Base-by-base conservation (phyloP, 2,888 invertebrate genomes). In the Drosophila affinis region DNA sequence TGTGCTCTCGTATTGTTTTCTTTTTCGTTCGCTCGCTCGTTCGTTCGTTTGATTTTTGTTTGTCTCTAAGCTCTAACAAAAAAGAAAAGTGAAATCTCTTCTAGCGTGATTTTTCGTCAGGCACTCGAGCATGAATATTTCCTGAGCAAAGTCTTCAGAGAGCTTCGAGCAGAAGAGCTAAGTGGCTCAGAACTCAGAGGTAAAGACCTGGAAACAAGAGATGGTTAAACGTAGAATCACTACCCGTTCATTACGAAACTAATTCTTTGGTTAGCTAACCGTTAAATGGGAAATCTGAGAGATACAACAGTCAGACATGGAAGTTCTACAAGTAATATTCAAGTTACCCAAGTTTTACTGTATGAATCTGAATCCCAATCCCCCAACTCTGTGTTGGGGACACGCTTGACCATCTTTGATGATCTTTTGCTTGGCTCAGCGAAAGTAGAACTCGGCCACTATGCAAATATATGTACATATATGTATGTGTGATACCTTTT, bases 381-480 rank as follows among this genome's bases (percentile, higher is more conserved):
- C 39, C 34, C 34, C 14, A 44, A n/a, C 39, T 6, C n/a, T 39
- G 14, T 39, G 14, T 57, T 57, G 3, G 39, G 27, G 46, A 47
- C 51, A 54, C 59, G 72, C 74, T 77, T 55, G 67, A 63, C 58
- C 60, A 64, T 77, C 32, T 77, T 61, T 69, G 56, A 53, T 67
- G 51, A 73, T 51, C 47, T 57, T 60, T 81, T 68, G 78, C 83
- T 62, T 49, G 46, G 46, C 47, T 70, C 45, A 65, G 88, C 85
- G 85, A 88, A 84, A 84, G 88, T 77, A 87, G 83, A 84, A 87
- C 87, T 84, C 72, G 69, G 64, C 67, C 67, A 74, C 78, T 59
- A 72, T 76, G 84, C 74, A 83, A 83, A 83, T 83, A 49, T 21
- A 21, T 21, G 21, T 18, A 18, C 2, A 1, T 21, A 21, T 21